phyloP scores from a whole-genome alignment of 2,113 vertebrate species.

The Ardeotis arabs region DNA sequence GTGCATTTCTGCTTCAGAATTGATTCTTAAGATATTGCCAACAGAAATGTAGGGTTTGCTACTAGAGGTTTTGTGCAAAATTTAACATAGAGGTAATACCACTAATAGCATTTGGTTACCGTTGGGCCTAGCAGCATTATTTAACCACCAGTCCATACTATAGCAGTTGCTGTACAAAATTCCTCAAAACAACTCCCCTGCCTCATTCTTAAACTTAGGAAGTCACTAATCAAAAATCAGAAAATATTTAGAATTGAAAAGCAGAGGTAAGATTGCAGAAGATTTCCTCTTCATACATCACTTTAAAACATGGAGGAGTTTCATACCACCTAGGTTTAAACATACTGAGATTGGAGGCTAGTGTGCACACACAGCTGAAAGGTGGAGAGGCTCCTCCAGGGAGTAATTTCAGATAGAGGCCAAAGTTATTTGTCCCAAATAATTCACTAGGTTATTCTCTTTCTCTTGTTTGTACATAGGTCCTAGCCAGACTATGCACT shows the following conservation, averaged over 20 bases:
- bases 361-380: not conserved
- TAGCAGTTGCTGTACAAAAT: not conserved
- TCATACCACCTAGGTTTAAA: not conserved
- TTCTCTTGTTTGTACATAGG: not conserved
- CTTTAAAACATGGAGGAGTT: not conserved
- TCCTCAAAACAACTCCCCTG: accelerated
- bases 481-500: not conserved
- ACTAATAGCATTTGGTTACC: not conserved
- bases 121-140: not conserved
- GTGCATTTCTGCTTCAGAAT: not conserved
- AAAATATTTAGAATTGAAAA: not conserved
- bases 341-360: not conserved
- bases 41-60: not conserved
- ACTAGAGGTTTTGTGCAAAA: not conserved
- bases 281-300: not conserved
- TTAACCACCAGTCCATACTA: not conserved
- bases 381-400: not conserved
- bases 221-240: not conserved
- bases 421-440: not conserved
- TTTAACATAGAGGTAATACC: not conserved
- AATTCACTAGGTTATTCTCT: not conserved
- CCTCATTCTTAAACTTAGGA: not conserved
- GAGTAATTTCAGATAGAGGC: not conserved
- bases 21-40: not conserved
- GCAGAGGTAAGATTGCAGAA: not conserved